These are phyloP conservation scores for Euplexia lucipara DNA, from an alignment of 2,888 invertebrate genomes.

Conservation along the genomic window DNA sequence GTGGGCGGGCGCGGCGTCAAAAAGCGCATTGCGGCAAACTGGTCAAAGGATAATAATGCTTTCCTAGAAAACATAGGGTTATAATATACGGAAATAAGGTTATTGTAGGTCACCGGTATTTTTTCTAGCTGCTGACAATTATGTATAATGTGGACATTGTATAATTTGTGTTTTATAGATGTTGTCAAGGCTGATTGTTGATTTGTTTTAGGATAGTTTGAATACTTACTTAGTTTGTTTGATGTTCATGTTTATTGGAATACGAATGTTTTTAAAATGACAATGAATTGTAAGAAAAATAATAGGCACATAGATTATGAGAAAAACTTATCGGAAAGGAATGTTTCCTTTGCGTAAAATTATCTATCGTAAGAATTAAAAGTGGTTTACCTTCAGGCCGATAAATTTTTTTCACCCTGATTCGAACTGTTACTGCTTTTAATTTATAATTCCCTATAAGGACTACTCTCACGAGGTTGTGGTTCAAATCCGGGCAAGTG, in stretches of 20 bases:
- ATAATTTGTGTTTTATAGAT: constrained; percentile 17
- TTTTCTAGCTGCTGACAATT: constrained; percentile 23
- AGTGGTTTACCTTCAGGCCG: too few species aligned
- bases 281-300: too few species aligned
- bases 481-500: too few species aligned
- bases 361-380: too few species aligned
- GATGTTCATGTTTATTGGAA: neutral
- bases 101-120: constrained; percentile 21
- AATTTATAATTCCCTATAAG: too few species aligned
- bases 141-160: constrained; percentile 3
- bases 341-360: too few species aligned
- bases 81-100: constrained; percentile 16
- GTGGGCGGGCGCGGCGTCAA: constrained; percentile 34
- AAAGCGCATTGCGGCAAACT: constrained; percentile 64
- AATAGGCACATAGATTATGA: too few species aligned
- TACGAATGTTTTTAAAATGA: too few species aligned
- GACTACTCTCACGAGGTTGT: too few species aligned
- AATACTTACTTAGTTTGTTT: neutral
- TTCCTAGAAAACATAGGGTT: constrained; percentile 45
- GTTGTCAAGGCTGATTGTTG: constrained; percentile 15
- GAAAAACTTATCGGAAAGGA: too few species aligned
- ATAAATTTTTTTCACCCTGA: too few species aligned
- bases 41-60: constrained; percentile 46
- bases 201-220: neutral
- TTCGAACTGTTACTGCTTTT: too few species aligned